Conservation (phyloP, 2,113 vertebrate species). For the Echinops telfairi region DNA sequence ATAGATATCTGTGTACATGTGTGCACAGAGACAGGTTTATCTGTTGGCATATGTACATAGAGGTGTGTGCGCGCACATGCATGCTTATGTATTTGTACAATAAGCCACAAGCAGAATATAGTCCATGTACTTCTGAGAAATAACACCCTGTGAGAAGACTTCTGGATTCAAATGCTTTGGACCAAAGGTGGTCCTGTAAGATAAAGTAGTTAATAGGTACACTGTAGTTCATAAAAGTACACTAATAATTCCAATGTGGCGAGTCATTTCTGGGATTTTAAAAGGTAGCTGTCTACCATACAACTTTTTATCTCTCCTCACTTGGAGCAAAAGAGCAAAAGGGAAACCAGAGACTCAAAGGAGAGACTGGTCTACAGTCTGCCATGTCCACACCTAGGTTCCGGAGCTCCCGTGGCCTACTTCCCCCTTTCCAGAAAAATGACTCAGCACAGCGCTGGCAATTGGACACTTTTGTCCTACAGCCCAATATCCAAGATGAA, state of each 20-base stretch:
- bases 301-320: not conserved
- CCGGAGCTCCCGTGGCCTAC: no score
- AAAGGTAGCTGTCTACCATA: not conserved
- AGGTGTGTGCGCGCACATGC: not conserved
- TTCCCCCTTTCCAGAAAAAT: no score
- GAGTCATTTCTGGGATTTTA: no score
- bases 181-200: no score
- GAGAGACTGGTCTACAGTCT: not conserved
- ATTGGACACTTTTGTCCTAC: no score
- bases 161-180: not conserved
- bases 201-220: no score
- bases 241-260: no score
- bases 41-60: not conserved
- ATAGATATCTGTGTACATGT: not conserved
- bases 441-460: no score
- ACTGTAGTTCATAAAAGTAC: no score
- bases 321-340: not conserved
- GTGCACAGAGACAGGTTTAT: not conserved
- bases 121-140: not conserved
- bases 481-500: no score
- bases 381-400: no score
- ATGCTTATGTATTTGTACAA: not conserved
- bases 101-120: not conserved
- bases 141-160: not conserved
- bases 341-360: not conserved